phyloP scores from a whole-genome alignment of 2,797 vertebrate species.

The Nannoperca obscura region DNA sequence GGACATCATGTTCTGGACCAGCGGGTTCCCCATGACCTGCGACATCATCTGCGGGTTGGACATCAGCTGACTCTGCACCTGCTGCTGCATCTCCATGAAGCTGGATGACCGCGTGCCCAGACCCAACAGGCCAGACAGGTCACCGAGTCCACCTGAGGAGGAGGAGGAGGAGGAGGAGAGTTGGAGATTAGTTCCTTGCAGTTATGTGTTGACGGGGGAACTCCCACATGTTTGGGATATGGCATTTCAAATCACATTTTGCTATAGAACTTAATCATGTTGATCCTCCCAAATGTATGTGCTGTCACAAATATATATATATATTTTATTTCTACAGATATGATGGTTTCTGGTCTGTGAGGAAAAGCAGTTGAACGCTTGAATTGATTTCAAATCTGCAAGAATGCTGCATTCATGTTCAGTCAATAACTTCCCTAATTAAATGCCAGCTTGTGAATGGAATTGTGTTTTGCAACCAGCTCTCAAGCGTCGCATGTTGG shows the following conservation, averaged over 20 bases:
- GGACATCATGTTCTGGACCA: conserved; percentile 95
- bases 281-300: neutral
- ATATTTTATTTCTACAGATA: neutral
- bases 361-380: neutral
- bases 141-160: conserved; percentile 89
- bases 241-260: neutral
- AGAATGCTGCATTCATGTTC: neutral
- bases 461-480: neutral
- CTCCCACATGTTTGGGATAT: neutral
- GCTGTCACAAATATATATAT: neutral
- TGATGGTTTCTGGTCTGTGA: neutral
- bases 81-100: conserved; percentile 95
- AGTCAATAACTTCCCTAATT: neutral
- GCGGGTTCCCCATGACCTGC: conserved; percentile 94
- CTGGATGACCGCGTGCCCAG: conserved; percentile 91
- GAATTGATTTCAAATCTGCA: neutral
- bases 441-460: neutral
- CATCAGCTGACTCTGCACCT: conserved; percentile 96
- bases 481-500: neutral
- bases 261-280: neutral
- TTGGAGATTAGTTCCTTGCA: neutral
- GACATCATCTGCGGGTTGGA: conserved; percentile 94
- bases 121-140: conserved; percentile 88
- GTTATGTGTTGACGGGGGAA: neutral
- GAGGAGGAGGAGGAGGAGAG: neutral